Conservation (phyloP, 2,888 invertebrate genomes). For the Fabriciana adippe region DNA sequence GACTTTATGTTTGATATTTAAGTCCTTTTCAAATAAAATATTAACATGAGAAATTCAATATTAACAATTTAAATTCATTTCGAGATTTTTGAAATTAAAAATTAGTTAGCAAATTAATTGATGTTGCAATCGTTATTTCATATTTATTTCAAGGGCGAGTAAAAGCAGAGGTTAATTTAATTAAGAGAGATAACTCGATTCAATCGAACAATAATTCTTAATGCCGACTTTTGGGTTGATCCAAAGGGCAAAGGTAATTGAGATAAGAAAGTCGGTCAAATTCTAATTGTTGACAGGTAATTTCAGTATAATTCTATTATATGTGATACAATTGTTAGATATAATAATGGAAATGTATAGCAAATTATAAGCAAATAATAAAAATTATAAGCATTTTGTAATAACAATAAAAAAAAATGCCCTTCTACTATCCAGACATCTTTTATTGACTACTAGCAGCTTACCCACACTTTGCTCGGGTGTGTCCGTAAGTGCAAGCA, state of each 20-base stretch:
- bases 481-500: no score
- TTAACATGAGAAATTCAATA: background rate
- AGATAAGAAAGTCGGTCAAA: conserved; percentile 32
- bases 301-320: conserved; percentile 1
- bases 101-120: background rate
- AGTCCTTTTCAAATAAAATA: conserved; percentile 6
- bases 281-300: conserved; percentile 12
- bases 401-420: background rate
- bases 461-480: no score
- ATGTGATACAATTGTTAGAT: background rate
- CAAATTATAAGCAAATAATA: background rate
- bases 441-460: no score
- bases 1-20: conserved; percentile 32
- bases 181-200: conserved; percentile 40
- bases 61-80: background rate
- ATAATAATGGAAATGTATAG: background rate
- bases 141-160: background rate
- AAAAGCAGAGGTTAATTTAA: conserved; percentile 44
- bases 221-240: conserved; percentile 31
- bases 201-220: conserved; percentile 31
- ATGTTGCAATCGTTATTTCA: background rate
- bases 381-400: no score
- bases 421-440: no score
- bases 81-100: background rate
- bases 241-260: conserved; percentile 36